A percentile compares a stretch with the other conserved stretches of the same genome.
These are phyloP conservation scores for Toxostoma redivivum DNA, from an alignment of 2,113 vertebrate species.

Conservation along the genomic window DNA sequence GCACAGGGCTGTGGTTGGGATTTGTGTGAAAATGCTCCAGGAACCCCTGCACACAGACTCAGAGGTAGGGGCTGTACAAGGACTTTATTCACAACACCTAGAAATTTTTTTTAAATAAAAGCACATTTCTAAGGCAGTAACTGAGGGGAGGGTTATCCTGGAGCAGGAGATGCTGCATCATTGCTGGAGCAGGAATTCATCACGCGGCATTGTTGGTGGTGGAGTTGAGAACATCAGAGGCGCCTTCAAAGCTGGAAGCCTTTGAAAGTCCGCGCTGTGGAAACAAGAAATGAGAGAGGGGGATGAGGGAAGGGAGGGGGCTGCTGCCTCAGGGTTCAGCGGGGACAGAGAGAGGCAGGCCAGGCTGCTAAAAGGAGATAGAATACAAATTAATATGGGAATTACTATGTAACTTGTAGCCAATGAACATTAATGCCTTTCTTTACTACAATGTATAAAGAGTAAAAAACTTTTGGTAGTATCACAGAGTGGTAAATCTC, in stretches of 20 bases:
- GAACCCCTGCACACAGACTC: fast-evolving
- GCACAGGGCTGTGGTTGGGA: fast-evolving
- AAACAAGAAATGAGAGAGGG: not conserved
- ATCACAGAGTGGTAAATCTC: fast-evolving
- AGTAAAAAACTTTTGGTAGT: not conserved
- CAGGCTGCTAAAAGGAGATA: not conserved
- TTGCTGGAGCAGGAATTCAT: too few relatives aligned
- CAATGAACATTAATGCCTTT: not conserved
- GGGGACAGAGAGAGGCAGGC: not conserved
- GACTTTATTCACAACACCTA: not conserved
- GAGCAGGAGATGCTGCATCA: fast-evolving
- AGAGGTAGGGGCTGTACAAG: not conserved
- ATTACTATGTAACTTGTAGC: not conserved
- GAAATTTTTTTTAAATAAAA: not conserved
- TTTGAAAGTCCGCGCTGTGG: constrained; percentile 77
- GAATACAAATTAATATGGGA: not conserved
- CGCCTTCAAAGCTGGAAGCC: constrained; percentile 70
- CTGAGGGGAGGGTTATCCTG: fast-evolving
- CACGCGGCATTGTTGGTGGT: constrained; percentile 46
- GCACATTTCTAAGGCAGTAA: not conserved
- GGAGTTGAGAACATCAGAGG: constrained; percentile 71
- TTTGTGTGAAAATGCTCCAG: too few relatives aligned
- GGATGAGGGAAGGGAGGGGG: not conserved
- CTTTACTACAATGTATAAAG: not conserved
- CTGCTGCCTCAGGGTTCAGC: too few relatives aligned